Base-by-base conservation (phyloP, 2,888 invertebrate species). In the Philereme transversata region DNA sequence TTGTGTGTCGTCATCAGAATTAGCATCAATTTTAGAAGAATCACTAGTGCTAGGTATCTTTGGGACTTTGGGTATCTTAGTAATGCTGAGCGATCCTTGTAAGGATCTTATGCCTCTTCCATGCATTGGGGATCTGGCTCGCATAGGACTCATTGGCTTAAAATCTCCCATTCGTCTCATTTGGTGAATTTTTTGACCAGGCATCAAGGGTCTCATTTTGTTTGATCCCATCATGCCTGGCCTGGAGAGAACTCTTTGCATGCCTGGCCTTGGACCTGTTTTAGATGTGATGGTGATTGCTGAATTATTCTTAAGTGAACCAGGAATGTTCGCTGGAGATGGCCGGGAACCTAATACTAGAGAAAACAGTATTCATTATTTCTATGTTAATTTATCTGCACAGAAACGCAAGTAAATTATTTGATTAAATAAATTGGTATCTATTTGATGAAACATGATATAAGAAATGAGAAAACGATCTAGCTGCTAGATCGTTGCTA, bases 221-320 rank as follows among this genome's bases (percentile, higher is more conserved):
- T 84, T 86, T 38, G 81, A 82, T 4, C 84, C 82, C 66, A 90
- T 78, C 57, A 83, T 70, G 11, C 86, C 78, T 7, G 91, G 90
- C 60, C 93, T 79, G 5, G 77, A 70, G 44, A 90, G 69, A 33
- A 90, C 76, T 74, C 91, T 83, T 60, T 89, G 88, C 59, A 81
- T 82, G 9, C 83, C 86, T 9, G 87, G 85, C 51, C 90, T 80
- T 0, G 84, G 84, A 0, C 83, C 86, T 5, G 82, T 80, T 75
- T 93, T 93, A 1, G 94, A 94, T 41, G 93, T 92, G 8, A 94
- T 93, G 0, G 94, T 93, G 34, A 94, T 92, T 1, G 94, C 93
- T 0, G 94, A 93, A 75, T 94, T 94, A 69, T 94, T 93, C 76
- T 94, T 94, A 60, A 94, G 82, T 4, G 93, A 91, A 10, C 91